Base-by-base conservation (phyloP, 2,113 vertebrate species). In the Oryzias melastigma region DNA sequence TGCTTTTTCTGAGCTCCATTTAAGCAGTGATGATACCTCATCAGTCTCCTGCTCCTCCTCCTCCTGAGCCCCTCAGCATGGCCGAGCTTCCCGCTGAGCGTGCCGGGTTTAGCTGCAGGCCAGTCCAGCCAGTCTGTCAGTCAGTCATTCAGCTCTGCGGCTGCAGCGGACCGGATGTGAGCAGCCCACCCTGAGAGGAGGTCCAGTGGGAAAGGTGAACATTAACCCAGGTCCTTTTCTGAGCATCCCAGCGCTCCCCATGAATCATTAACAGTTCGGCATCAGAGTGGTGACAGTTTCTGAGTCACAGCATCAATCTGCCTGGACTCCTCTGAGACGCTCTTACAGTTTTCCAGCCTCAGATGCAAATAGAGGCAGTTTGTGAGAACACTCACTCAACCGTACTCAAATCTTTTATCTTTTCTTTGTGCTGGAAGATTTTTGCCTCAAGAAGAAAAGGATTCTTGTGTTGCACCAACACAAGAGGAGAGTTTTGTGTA, bases 221-320 rank as follows among this genome's bases (percentile, higher is more conserved):
- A 92, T 93, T 92, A 92, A 92, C 91, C 79, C 65, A 12, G 45
- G 65, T 84, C 68, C 77, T 83, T 85, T 87, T 85, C 83, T 62
- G 74, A 68, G 81, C 74, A 85, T 87, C 77, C 77, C 75, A 77
- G 79, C 58, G 83, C 71, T 82, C 81, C 65, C 63, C 85, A 89
- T 91, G 91, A 92, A 93, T 93, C 91, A 92, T 79, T 78, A 81
- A 78, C 74, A 6, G 14, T 85, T 68, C 81, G 81, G 65, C 65
- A 71, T 73, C 68, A 45, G 64, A 65, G 55, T 66, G 14, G 67
- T 67, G 82, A 88, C 85, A 89, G 78, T 79, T 78, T 82, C 87
- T 75, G 85, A 80, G 85, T 85, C 85, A 79, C 72, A 76, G 82
- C 87, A 79, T 86, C 86, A 80, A 62, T 87, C 87, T 78, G 80